These are phyloP conservation scores for Harpalus rubripes DNA, from an alignment of 2,888 invertebrate genomes.

Conservation along the genomic window DNA sequence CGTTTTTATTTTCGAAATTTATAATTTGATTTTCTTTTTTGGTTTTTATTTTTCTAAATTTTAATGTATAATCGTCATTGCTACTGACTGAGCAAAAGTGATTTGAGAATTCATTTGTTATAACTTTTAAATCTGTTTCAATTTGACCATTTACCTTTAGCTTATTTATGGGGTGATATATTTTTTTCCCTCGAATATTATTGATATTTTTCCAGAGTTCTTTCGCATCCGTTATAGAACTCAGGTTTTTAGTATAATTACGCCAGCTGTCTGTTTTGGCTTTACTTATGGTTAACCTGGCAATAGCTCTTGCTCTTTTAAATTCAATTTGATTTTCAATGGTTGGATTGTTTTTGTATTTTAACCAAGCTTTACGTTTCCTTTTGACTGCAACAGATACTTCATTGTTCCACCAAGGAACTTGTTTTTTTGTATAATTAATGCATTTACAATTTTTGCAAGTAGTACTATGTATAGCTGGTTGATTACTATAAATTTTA, in stretches of 20 bases:
- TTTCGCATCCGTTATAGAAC: neutral
- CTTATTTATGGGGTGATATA: neutral
- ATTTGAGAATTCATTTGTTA: neutral
- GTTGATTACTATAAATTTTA: neutral
- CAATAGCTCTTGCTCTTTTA: neutral
- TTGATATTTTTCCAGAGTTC: neutral
- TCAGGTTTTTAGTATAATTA: neutral
- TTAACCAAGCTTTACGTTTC: slow-evolving; percentile 1
- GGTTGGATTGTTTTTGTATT: neutral
- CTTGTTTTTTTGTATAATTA: neutral
- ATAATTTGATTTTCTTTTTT: neutral
- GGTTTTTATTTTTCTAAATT: slow-evolving; percentile 21
- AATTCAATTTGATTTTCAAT: slow-evolving; percentile 3
- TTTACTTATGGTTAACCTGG: neutral
- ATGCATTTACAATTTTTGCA: neutral
- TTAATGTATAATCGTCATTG: neutral
- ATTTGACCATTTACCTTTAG: neutral
- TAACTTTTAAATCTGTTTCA: neutral
- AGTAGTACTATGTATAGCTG: neutral
- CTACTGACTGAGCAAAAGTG: slow-evolving; percentile 14
- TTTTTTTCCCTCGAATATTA: neutral
- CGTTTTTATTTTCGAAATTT: neutral
- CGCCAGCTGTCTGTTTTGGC: slow-evolving; percentile 9
- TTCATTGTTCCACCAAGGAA: neutral
- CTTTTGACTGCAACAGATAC: neutral